These are phyloP conservation scores for Pseudochromis fuscus DNA, from an alignment of 2,797 vertebrate genomes.

Conservation along the genomic window DNA sequence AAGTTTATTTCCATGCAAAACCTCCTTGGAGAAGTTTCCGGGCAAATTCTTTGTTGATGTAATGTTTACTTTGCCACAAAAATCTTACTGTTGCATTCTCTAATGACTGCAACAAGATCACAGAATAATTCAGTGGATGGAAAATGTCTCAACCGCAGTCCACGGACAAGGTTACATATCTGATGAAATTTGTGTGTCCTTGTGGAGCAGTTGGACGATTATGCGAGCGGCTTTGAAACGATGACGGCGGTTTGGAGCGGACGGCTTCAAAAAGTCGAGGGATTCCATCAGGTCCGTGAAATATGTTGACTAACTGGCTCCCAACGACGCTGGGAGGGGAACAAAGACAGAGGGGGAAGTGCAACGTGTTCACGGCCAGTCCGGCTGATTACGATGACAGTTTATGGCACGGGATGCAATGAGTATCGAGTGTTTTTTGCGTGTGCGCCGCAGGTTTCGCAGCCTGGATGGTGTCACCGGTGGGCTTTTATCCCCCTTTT, in stretches of 20 bases:
- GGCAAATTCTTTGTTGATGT: constrained; percentile 73
- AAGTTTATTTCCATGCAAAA: constrained; percentile 54
- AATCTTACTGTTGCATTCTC: constrained; percentile 67
- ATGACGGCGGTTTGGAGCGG: constrained; percentile 52
- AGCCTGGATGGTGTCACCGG: constrained; percentile 54
- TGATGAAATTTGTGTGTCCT: constrained; percentile 48
- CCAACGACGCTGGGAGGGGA: constrained; percentile 44
- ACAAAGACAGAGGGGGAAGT: constrained; percentile 19
- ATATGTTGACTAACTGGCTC: constrained; percentile 58
- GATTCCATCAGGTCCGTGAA: constrained; percentile 55
- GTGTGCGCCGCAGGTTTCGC: constrained; percentile 28
- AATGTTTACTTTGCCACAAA: constrained; percentile 75
- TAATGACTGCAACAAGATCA: constrained; percentile 61
- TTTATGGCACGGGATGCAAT: constrained; percentile 46
- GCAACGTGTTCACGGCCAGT: constrained; percentile 43
- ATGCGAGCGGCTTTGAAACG: constrained; percentile 36
- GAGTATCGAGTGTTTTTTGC: constrained; percentile 24
- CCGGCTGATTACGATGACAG: constrained; percentile 65
- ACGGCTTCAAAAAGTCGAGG: constrained; percentile 28
- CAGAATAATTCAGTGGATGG: constrained; percentile 66
- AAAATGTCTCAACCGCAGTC: constrained; percentile 64
- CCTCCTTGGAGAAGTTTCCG: constrained; percentile 51
- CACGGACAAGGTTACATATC: constrained; percentile 49
- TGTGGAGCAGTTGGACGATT: constrained; percentile 49
- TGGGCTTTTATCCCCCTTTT: constrained; percentile 49